A percentile compares a stretch with the other conserved stretches of the same genome.
Conservation (phyloP, 2,113 vertebrate genomes). For the Xyliphius kryptos region DNA sequence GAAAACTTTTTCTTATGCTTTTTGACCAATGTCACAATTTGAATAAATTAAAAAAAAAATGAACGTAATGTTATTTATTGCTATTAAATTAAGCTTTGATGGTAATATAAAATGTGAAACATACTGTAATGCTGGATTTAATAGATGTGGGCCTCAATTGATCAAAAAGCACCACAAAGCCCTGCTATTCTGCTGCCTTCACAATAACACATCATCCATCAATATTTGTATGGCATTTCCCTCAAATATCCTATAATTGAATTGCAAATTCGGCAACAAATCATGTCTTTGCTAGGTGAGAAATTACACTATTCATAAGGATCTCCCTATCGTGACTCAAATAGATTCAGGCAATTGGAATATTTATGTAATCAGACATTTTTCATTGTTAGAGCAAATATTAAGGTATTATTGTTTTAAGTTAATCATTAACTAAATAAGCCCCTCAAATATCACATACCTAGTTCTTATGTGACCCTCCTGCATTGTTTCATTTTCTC, state of each 20-base stretch:
- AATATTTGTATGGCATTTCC: neutral
- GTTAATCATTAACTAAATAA: no score
- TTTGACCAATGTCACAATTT: no score
- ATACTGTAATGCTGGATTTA: constrained; percentile 1
- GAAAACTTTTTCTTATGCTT: no score
- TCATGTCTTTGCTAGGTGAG: neutral
- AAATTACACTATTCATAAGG: neutral
- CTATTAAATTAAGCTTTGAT: neutral
- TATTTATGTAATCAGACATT: no score
- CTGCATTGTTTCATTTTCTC: no score
- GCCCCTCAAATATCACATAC: no score
- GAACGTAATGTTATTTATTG: no score
- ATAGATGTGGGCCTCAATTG: neutral
- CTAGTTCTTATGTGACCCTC: no score
- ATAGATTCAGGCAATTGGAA: neutral
- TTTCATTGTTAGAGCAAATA: no score
- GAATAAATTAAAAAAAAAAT: no score
- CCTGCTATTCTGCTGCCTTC: no score
- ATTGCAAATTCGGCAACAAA: neutral
- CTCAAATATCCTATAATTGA: neutral
- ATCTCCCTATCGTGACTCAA: neutral
- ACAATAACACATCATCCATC: constrained; percentile 1
- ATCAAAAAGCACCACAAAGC: constrained; percentile 3
- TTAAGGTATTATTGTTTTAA: no score
- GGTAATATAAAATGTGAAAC: constrained; percentile 1